Conservation (phyloP, 2,888 invertebrate species). For the Nasonovia ribisnigri region DNA sequence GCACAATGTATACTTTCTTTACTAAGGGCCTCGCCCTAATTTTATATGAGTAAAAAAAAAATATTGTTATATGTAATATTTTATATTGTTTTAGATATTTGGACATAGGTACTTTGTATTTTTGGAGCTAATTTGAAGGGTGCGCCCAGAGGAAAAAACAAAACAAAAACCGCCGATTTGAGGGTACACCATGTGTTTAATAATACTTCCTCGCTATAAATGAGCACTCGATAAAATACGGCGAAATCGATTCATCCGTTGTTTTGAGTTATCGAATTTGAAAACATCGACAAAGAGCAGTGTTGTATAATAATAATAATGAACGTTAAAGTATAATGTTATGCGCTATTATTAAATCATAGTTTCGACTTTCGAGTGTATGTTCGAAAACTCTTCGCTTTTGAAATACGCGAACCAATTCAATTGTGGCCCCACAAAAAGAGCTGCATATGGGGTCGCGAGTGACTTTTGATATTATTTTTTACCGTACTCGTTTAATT, state of each 20-base stretch:
- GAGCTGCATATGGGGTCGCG: not conserved
- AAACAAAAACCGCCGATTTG: not conserved
- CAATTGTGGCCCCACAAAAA: not conserved
- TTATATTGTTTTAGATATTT: not conserved
- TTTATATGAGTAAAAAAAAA: not conserved
- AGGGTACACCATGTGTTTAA: not conserved
- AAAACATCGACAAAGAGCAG: not conserved
- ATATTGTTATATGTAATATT: too few species aligned
- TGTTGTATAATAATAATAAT: not conserved
- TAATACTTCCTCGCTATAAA: not conserved
- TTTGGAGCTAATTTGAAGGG: conserved; percentile 20
- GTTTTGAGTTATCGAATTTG: not conserved
- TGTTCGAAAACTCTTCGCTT: not conserved
- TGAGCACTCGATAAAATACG: not conserved
- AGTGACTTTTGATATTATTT: conserved; percentile 11
- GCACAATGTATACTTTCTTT: not conserved
- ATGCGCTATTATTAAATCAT: not conserved
- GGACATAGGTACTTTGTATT: not conserved
- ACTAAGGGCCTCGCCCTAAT: not conserved
- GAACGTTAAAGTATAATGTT: not conserved
- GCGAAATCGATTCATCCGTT: not conserved
- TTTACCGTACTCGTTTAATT: not conserved
- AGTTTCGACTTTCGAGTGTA: conserved; percentile 6
- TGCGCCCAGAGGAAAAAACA: not conserved
- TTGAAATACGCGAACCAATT: not conserved